These are phyloP conservation scores for Neosalanx taihuensis DNA, from an alignment of 2,797 vertebrate species.

Conservation along the genomic window DNA sequence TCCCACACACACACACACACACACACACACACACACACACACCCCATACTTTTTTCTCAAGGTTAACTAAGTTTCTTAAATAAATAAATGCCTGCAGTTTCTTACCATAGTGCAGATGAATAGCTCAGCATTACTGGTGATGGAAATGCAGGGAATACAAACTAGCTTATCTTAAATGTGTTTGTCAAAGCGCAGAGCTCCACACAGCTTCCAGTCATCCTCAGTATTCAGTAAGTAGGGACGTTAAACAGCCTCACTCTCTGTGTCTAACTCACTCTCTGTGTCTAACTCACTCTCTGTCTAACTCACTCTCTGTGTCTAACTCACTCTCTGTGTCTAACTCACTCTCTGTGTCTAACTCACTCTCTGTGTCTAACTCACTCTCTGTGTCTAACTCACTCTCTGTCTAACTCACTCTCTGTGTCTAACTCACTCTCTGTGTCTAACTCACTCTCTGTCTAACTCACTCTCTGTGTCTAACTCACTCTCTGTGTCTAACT, in stretches of 20 bases:
- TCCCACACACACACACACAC: not conserved
- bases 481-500: too few species aligned
- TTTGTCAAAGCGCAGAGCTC: constrained; percentile 67
- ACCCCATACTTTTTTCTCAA: constrained; percentile 59
- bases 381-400: too few species aligned
- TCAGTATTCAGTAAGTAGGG: constrained; percentile 56
- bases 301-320: too few species aligned
- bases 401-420: too few species aligned
- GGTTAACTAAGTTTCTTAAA: constrained; percentile 55
- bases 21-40: not conserved
- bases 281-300: too few species aligned
- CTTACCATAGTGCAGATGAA: constrained; percentile 49
- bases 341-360: too few species aligned
- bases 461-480: too few species aligned
- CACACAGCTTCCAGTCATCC: constrained; percentile 63
- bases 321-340: too few species aligned
- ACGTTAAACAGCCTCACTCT: constrained; percentile 51
- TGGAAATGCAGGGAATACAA: constrained; percentile 33
- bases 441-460: too few species aligned
- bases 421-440: too few species aligned
- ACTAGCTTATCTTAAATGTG: constrained; percentile 49
- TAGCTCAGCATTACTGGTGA: constrained; percentile 49
- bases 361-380: too few species aligned
- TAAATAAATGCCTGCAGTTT: constrained; percentile 43
- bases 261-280: too few species aligned